Base-by-base conservation (phyloP, 2,888 invertebrate species). In the Drosophila leonis region DNA sequence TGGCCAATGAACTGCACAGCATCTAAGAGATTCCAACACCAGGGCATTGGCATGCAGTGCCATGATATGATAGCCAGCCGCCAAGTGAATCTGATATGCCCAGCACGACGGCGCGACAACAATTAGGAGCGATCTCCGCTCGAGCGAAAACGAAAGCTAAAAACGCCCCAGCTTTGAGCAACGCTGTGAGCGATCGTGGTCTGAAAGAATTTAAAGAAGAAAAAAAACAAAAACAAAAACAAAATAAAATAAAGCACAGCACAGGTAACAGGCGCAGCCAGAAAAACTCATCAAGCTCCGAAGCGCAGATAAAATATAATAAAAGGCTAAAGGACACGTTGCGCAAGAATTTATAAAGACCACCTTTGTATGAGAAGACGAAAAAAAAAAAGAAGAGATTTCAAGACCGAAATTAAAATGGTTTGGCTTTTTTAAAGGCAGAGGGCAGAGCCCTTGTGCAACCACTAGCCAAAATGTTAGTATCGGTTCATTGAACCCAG, bases 311-410 rank as follows among this genome's bases (percentile, higher is more conserved):
- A 83, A 90, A 83, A 76, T 83, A 90, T 90, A 88, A 86, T 83
- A 87, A 83, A 90, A 78, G 87, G 72, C 90, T 83, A 84, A 84
- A 90, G 84, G 84, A 84, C 84, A 90, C 89, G 90, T 89, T 90
- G 82, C 65, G 63, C 67, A 78, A 78, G 73, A 88, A 90, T 89
- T 90, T 90, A 73, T 79, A 67, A 67, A 78, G 90, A 87, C 90
- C 90, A 86, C 86, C 85, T 89, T 76, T 67, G 70, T 65, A 75
- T 69, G 41, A 52, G 55, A 61, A 65, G 29, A 48, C 10, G 56
- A 37, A 62, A 24, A 67, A 44, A 31, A 49, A 0, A 18, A 56
- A 69, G 41, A 39, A 31, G 54, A 46, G 24, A 54, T 69, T 46
- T 46, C 52, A 20, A 54, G 60, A 63, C 48, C 64, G 64, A 78